A percentile compares a stretch with the other conserved stretches of the same genome.
Conservation (phyloP, 1,140 invertebrate genomes). For the Euborellia annulipes region DNA sequence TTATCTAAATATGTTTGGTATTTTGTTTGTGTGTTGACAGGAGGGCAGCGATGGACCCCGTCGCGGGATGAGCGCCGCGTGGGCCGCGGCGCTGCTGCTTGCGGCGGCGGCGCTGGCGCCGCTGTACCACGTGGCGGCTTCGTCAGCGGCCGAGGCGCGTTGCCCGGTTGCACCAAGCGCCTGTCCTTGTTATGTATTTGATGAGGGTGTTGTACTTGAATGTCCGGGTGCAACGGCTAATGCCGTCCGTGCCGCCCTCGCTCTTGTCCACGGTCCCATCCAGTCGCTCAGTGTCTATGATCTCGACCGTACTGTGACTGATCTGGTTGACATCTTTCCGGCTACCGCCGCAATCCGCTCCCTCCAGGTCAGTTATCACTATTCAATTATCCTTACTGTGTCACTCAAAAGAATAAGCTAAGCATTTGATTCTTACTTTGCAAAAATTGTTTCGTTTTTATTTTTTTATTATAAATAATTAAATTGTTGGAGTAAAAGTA, state of each 20-base stretch:
- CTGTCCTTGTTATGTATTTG: conserved; percentile 81
- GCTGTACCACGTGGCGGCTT: not conserved
- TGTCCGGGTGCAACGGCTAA: conserved; percentile 62
- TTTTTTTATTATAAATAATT: too few relatives aligned
- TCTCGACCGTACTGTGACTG: conserved; percentile 54
- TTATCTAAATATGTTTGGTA: too few relatives aligned
- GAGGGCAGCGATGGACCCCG: too few relatives aligned
- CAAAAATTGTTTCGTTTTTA: too few relatives aligned
- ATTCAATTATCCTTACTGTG: too few relatives aligned
- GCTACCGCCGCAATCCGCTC: conserved; percentile 48
- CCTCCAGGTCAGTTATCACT: conserved; percentile 41
- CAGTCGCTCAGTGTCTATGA: conserved; percentile 78
- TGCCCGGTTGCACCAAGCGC: conserved; percentile 54
- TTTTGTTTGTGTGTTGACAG: too few relatives aligned
- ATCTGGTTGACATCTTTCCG: conserved; percentile 54
- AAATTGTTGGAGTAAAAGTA: too few relatives aligned
- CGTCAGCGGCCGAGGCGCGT: conserved; percentile 25
- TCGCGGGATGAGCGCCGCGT: too few relatives aligned
- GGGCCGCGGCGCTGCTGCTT: conserved; percentile 10
- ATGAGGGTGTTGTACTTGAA: conserved; percentile 77
- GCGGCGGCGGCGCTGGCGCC: not conserved
- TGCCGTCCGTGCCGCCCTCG: conserved; percentile 31
- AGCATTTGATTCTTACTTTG: too few relatives aligned
- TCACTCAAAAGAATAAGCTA: too few relatives aligned
- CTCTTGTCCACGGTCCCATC: conserved; percentile 38